Base-by-base conservation (phyloP, 2,888 invertebrate genomes). In the Scaptomyza parva region DNA sequence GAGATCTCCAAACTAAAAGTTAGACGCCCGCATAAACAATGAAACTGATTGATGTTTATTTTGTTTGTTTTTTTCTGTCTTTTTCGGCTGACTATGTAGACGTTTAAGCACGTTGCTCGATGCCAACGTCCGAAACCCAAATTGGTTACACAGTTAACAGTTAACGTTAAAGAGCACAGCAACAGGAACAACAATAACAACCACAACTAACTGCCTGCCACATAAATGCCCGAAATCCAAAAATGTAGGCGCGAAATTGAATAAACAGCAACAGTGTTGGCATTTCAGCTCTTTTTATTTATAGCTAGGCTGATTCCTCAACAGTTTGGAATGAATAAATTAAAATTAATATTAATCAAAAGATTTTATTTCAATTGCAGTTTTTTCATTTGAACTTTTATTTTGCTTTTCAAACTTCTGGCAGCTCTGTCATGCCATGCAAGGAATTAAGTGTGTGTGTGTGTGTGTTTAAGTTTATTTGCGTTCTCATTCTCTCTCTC, bases 161-260 rank as follows among this genome's bases (percentile, higher is more conserved):
- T 45, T 44, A 24, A 43, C 43, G 6, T 12, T 20, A 33, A 33
- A 48, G 33, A 33, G 20, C 47, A 48, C n/a, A n/a, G n/a, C n/a
- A n/a, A n/a, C n/a, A n/a, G n/a, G n/a, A n/a, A n/a, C n/a, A n/a
- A n/a, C n/a, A n/a, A n/a, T n/a, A n/a, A n/a, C n/a, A n/a, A n/a
- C n/a, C n/a, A 48, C 33, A 47, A 20, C 20, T n/a, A 33, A 30
- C 20, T 9, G 18, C 9, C 20, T 9, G 18, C 9, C n/a, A 47
- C 9, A 47, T 6, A 12, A 47, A 45, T 18, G 9, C 30, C 17
- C 4, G 18, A 47, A 48, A 33, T 33, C 33, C 33, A 14, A 14
- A 48, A 48, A 7, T 35, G 20, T 35, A 48, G 35, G 35, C 48
- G 48, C 22, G 7, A 48, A 35, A 48, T 48, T 48, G 48, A 48